Base-by-base conservation (phyloP, 2,888 invertebrate species). In the Pollenia labialis region DNA sequence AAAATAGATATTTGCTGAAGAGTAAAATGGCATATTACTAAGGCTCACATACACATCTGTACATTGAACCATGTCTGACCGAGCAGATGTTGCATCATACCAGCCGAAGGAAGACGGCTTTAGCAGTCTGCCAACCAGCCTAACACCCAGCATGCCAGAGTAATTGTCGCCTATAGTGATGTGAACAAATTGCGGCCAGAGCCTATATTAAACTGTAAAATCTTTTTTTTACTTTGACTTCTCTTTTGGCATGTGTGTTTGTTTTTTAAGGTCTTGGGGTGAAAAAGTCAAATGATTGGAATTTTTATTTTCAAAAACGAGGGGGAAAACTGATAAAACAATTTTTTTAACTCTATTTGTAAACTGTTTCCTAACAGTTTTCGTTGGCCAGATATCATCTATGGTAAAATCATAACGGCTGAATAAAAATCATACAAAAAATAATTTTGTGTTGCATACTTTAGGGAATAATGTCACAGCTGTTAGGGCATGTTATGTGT, bases 381-480 rank as follows among this genome's bases (percentile, higher is more conserved):
- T 72, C 46, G 68, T 74, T 76, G 23, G 40, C 23, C 10, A 16
- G 60, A 40, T 81, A 81, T 56, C 66, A 74, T 74, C 68, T 68
- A 42, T 76, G 40, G 60, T 23, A 44, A 68, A 84, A 81, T 87
- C 84, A 87, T 84, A 87, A 68, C 83, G 75, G 44, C 10, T 52
- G 64, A 58, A 83, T 62, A 85, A 62, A 62, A 46, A 16, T 71
- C 52, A 50, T 14, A 58, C 8, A 40, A 40, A 66, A 23, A 56
- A 54, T 56, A 56, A 42, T 60, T n/a, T 48, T 44, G 12, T n/a
- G 32, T 32, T 87, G 83, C 83, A 87, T 87, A 77, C 84, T 84
- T 84, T 77, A 77, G 84, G 81, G 84, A 81, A 87, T 84, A 84
- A 87, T 81, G 87, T 87, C 87, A 87, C 87, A 87, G 87, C 84